phyloP scores from a whole-genome alignment of 2,888 invertebrate genomes.

The Thymelicus lineola region DNA sequence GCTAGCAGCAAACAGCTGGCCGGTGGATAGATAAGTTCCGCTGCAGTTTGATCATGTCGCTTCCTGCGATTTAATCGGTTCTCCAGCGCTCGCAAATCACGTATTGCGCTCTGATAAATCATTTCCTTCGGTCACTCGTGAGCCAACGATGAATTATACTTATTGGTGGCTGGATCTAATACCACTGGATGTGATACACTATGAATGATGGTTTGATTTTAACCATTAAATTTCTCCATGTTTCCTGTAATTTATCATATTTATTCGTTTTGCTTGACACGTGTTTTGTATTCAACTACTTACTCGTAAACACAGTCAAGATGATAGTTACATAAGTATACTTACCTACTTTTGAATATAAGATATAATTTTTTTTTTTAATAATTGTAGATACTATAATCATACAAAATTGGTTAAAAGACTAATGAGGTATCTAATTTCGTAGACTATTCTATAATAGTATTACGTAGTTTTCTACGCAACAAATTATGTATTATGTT shows the following conservation, averaged over 20 bases:
- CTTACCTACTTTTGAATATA: too few species aligned
- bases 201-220: slow-evolving; percentile 21
- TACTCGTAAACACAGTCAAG: too few species aligned
- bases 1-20: slow-evolving; percentile 65
- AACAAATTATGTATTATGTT: too few species aligned
- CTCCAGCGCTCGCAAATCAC: slow-evolving; percentile 74
- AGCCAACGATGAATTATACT: slow-evolving; percentile 54
- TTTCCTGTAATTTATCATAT: slow-evolving; percentile 21
- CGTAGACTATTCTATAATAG: too few species aligned
- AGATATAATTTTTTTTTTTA: too few species aligned
- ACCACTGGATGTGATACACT: slow-evolving; percentile 27
- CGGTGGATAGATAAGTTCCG: slow-evolving; percentile 80
- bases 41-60: slow-evolving; percentile 68
- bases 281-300: too few species aligned
- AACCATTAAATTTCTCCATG: slow-evolving; percentile 20
- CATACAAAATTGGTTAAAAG: too few species aligned
- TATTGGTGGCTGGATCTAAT: slow-evolving; percentile 43
- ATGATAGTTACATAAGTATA: too few species aligned
- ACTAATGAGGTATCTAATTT: too few species aligned
- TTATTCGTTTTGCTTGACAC: neutral
- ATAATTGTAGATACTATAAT: too few species aligned
- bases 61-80: slow-evolving; percentile 80
- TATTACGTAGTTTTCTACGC: too few species aligned
- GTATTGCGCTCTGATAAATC: slow-evolving; percentile 71
- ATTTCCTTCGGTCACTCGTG: slow-evolving; percentile 65